phyloP scores from a whole-genome alignment of 2,888 invertebrate species.

The Chrysodeixis includens region DNA sequence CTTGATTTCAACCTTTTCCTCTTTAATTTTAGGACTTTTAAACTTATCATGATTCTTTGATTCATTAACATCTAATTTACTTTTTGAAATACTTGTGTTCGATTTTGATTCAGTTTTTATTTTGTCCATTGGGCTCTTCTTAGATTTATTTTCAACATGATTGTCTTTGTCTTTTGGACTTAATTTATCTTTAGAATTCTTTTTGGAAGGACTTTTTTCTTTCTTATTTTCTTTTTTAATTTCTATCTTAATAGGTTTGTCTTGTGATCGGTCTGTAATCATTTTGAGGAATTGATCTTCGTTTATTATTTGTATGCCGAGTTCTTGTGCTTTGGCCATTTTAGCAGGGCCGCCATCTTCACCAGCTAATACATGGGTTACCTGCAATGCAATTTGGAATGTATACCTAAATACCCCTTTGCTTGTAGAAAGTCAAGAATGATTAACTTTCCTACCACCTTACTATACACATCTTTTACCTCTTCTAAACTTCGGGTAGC shows the following conservation, averaged over 20 bases:
- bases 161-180: slow-evolving; percentile 52
- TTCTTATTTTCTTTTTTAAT: slow-evolving; percentile 56
- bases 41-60: slow-evolving; percentile 47
- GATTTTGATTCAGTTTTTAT: slow-evolving; percentile 40
- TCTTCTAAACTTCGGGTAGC: too few relatives aligned
- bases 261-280: slow-evolving; percentile 86
- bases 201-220: slow-evolving; percentile 58
- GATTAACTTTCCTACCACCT: too few relatives aligned
- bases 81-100: slow-evolving; percentile 32
- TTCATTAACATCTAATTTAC: slow-evolving; percentile 46
- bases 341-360: slow-evolving; percentile 96
- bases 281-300: slow-evolving; percentile 96
- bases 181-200: slow-evolving; percentile 51
- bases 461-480: too few relatives aligned
- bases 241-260: slow-evolving; percentile 41
- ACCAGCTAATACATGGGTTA: slow-evolving; percentile 95
- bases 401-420: too few relatives aligned
- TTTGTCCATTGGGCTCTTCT: slow-evolving; percentile 42
- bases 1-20: slow-evolving; percentile 46
- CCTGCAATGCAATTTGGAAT: slow-evolving; percentile 71
- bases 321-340: slow-evolving; percentile 92
- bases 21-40: slow-evolving; percentile 53
- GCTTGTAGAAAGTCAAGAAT: too few relatives aligned
- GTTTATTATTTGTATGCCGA: slow-evolving; percentile 92
- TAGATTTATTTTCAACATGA: slow-evolving; percentile 53